Evolutionary conservation across 2,797 vertebrate species (phyloP).

Genomic region (Melanotaenia nigrans): DNA sequence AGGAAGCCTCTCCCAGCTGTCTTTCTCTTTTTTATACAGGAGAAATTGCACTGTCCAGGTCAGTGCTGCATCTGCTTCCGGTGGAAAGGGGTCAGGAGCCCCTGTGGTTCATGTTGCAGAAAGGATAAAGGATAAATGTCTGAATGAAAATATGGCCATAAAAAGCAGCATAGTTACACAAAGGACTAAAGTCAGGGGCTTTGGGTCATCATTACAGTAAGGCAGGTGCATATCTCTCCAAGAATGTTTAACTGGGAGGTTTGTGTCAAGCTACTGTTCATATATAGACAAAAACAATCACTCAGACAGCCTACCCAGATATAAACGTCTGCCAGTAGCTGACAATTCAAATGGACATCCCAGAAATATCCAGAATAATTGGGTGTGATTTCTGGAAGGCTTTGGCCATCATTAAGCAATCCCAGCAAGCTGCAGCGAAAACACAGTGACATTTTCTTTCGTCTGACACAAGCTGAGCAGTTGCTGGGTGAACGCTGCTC

Average conservation of each 20-base stretch:
- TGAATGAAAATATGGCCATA: too few relatives aligned
- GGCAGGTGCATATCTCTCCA: too few relatives aligned
- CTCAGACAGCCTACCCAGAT: too few relatives aligned
- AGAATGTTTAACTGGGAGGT: background rate
- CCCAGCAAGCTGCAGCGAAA: background rate
- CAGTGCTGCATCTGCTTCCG: background rate
- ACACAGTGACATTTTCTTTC: conserved; percentile 6
- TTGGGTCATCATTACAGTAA: background rate
- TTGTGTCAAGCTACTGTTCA: background rate
- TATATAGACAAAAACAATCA: background rate
- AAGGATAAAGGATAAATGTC: too few relatives aligned
- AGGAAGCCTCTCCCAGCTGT: conserved; percentile 54
- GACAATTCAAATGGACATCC: background rate
- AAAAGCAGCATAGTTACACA: too few relatives aligned
- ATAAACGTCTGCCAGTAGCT: background rate
- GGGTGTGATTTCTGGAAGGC: background rate
- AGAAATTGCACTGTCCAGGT: conserved; percentile 3
- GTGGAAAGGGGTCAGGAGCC: too few relatives aligned
- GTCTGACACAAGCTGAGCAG: conserved; percentile 3
- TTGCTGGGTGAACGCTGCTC: conserved; percentile 18
- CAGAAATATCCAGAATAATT: background rate
- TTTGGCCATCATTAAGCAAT: background rate
- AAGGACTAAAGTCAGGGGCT: background rate
- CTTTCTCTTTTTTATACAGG: conserved; percentile 7
- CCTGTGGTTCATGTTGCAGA: too few relatives aligned